Evolutionary conservation across 2,797 vertebrate species (phyloP).

Genomic region (Sebastes itinus): DNA sequence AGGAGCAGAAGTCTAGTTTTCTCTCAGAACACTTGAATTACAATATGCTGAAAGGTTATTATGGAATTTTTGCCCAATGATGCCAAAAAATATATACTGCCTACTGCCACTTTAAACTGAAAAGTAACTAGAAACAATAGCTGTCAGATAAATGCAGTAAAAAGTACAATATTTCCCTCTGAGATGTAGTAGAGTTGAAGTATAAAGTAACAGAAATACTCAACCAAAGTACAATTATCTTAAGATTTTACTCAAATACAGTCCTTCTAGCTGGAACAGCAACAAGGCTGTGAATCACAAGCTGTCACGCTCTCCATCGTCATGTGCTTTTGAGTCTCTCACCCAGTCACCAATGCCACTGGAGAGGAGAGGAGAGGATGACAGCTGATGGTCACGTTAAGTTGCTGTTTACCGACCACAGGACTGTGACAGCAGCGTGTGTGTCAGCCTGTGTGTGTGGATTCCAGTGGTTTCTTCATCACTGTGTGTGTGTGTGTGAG

Average conservation of each 20-base stretch:
- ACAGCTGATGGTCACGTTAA: conserved; percentile 59
- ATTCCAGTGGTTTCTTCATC: conserved; percentile 5
- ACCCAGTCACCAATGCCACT: conserved; percentile 31
- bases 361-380: conserved; percentile 3
- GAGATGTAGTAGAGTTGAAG: background rate
- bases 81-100: too few relatives aligned
- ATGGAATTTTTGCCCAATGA: too few relatives aligned
- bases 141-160: background rate
- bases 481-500: background rate
- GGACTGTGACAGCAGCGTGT: conserved; percentile 4
- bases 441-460: background rate
- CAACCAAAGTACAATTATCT: background rate
- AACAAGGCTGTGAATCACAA: conserved; percentile 45
- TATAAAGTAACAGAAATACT: background rate
- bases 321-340: conserved; percentile 53
- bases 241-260: background rate
- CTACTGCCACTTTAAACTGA: too few relatives aligned
- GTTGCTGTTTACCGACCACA: conserved; percentile 40
- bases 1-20: too few relatives aligned
- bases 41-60: too few relatives aligned
- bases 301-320: conserved; percentile 15
- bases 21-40: too few relatives aligned
- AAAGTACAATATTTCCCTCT: background rate
- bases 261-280: background rate
- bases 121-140: background rate